Evolutionary conservation across 1,140 invertebrate species (phyloP), one percentile per base, ranked within the genome.

Genomic region (Cydia strobilella): DNA sequence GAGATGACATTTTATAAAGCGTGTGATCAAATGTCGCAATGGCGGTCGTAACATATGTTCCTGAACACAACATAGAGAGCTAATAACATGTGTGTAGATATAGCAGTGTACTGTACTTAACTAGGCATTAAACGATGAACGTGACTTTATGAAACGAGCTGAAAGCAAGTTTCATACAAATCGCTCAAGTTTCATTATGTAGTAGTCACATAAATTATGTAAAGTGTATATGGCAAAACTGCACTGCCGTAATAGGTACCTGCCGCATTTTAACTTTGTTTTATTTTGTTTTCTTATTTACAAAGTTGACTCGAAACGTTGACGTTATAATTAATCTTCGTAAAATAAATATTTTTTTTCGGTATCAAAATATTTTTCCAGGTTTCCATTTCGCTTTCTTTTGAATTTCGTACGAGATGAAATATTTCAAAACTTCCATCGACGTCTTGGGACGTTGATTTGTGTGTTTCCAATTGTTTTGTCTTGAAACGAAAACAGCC

Each of bases 401-500:
- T 66, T 35, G 25, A 4, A 31, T 66, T 35, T 66, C 63, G 4
- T 31, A 66, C 27, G 10, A 66, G 63, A 66, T 66, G 63, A 31
- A 66, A 66, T 66, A 66, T 66, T 66, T 66, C 63, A n/a, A 18
- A 66, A 66, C 63, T 66, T 69, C 27, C 31, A 35, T 35, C 31
- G 65, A 35, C 65, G 27, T 69, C 31, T 27, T 39, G 27, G 27
- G 65, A 69, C 27, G 27, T 65, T 69, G 65, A 69, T 69, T 69
- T 69, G 31, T 69, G 27, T 39, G 65, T 69, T 35, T 69, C 31
- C 65, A 69, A 69, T 69, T 69, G 65, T 69, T 69, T 69, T 69
- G 65, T 69, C 18, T 42, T 42, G 27, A 66, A 66, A 7, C 10
- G 63, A 35, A 59, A 59, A 59, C 51, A 54, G n/a, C n/a, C n/a